Evolutionary conservation across 2,888 invertebrate genomes (phyloP).

Genomic region (Mythimna vitellina): DNA sequence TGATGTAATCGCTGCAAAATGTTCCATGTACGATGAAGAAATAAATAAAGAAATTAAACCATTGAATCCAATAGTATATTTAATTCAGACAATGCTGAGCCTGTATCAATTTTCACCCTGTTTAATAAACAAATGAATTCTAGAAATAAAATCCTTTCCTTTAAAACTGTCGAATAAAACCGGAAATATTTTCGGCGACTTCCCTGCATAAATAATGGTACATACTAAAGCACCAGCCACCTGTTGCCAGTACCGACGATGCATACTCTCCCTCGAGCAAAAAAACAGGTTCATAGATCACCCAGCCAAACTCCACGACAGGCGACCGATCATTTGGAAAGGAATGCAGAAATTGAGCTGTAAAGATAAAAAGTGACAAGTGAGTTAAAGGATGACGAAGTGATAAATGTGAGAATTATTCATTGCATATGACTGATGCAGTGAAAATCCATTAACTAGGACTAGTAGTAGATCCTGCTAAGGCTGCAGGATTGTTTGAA

Average conservation of each 20-base stretch:
- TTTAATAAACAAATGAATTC: background rate
- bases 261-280: conserved; percentile 24
- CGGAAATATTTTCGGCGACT: conserved; percentile 14
- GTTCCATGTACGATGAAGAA: too few species aligned
- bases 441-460: background rate
- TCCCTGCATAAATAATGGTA: conserved; percentile 20
- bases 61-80: background rate
- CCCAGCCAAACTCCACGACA: conserved; percentile 10
- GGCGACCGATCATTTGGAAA: conserved; percentile 28
- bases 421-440: background rate
- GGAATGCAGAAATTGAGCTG: conserved; percentile 24
- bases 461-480: too few species aligned
- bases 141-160: background rate
- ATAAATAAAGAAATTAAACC: too few species aligned
- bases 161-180: conserved; percentile 5
- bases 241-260: conserved; percentile 36
- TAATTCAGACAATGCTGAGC: too few species aligned
- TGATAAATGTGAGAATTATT: background rate
- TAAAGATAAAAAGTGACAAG: conserved; percentile 19
- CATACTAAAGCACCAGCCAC: conserved; percentile 2
- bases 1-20: too few species aligned
- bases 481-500: too few species aligned
- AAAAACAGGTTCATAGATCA: conserved; percentile 37
- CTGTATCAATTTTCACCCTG: background rate
- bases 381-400: background rate